Base-by-base conservation (phyloP, 2,888 invertebrate species). In the Uloborus plumipes region DNA sequence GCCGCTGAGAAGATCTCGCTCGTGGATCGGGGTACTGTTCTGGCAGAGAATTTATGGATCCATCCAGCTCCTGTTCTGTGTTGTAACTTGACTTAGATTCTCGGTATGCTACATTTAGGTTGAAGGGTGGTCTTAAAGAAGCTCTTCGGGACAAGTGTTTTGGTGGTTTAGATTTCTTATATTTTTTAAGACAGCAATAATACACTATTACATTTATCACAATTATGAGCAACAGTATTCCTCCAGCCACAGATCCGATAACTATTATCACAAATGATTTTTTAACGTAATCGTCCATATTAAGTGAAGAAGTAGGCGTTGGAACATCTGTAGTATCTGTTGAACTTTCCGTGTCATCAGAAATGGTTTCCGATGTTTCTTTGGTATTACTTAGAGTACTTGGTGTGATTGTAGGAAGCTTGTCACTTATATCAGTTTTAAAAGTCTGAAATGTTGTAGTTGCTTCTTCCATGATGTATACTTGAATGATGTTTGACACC, bases 401-500 rank as follows among this genome's bases (percentile, higher is more conserved):
- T 7, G 39, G 1, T 39, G 39, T 39, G 11, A 9, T 1, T 11
- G 7, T 39, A 39, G 11, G 9, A 7, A 39, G 9, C 3, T 2
- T 39, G 7, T 31, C 31, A 39, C 9, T 39, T 39, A 11, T 39
- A 39, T 39, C 39, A 11, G 39, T 39, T 39, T 39, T 11, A 9
- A 39, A 39, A 39, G 9, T 39, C 39, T 2, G 6, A 9, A 2
- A 6, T 9, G 39, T 61, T 7, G 61, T 26, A 14, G 20, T 14
- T 49, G 49, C 1, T 1, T 31, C 55, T 13, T 14, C 67, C 50
- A 65, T 70, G 20, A 81, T 15, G 18, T 39, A 49, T n/a, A 81
- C 15, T 65, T 82, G 81, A 71, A 82, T 26, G 14, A 67, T 66
- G 18, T 82, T 82, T 59, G 81, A 82, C 65, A 82, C 49, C 6